Base-by-base conservation (phyloP, 2,888 invertebrate genomes). In the Harpalus rubripes region DNA sequence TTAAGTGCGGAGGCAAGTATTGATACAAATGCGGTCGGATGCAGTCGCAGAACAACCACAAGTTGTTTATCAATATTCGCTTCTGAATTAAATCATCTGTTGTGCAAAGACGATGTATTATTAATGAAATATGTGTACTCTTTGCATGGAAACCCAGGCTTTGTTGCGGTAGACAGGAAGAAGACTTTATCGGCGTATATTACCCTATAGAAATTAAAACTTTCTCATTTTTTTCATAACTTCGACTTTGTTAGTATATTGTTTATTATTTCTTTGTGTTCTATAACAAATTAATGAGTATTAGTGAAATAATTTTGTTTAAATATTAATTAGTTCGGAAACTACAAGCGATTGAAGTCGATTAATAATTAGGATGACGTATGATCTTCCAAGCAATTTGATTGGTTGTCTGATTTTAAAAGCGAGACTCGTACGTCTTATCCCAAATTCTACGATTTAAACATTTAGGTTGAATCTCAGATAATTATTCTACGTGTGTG, bases 61-160 rank as follows among this genome's bases (percentile, higher is more conserved):
- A 5, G 18, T 58, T 58, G 8, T 18, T 26, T 80, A 68, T 80
- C 85, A 22, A 85, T 72, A 85, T 58, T 85, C 65, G 18, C 10
- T 68, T 85, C 80, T 56, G 85, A 85, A 85, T 84, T 84, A 84
- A 84, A 84, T 84, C 84, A 78, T 85, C 79, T 79, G 58, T 65
- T 63, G 78, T 52, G 65, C 26, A 80, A 85, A 84, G 84, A 84
- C 79, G 41, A 58, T 85, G 80, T 80, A 80, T 80, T 80, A 80
- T 85, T 85, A 85, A 85, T 85, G 85, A 85, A 80, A 85, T 85
- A 85, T 85, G 84, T 84, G 78, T 78, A 76, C 83, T 83, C 65
- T 84, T 76, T 78, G 76, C 84, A 78, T 84, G 63, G 63, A 22
- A 61, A 41, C 52, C 81, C 3, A 22, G 22, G 1, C 22, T 76